These are phyloP conservation scores for Eristalis intricaria DNA, from an alignment of 2,888 invertebrate genomes.

Conservation along the genomic window DNA sequence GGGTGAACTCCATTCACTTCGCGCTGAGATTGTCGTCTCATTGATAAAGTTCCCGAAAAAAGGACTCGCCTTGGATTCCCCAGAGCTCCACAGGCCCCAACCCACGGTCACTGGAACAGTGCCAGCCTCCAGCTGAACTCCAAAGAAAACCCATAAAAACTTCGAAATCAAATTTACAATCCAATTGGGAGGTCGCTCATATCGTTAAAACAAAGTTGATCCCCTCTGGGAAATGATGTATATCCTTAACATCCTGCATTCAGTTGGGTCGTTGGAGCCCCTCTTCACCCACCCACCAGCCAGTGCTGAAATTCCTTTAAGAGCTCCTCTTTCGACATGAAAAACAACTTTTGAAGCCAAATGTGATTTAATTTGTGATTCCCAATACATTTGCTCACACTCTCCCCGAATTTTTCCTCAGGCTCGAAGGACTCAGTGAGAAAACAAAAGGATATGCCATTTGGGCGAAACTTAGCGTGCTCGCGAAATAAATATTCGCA, in stretches of 20 bases:
- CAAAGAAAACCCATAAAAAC: slow-evolving; percentile 5
- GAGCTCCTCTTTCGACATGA: neutral
- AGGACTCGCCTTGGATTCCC: too few relatives aligned
- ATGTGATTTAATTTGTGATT: slow-evolving; percentile 52
- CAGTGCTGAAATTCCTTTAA: too few relatives aligned
- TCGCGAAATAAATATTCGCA: neutral
- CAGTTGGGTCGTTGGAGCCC: too few relatives aligned
- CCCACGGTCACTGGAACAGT: too few relatives aligned
- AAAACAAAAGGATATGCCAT: neutral
- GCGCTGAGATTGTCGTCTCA: neutral
- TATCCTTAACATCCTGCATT: neutral
- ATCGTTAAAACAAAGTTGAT: slow-evolving; percentile 32
- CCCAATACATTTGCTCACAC: slow-evolving; percentile 16
- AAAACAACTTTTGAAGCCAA: slow-evolving; percentile 24
- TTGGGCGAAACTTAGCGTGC: too few relatives aligned
- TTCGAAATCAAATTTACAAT: slow-evolving; percentile 22
- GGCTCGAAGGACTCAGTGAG: neutral
- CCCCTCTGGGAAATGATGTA: slow-evolving; percentile 4
- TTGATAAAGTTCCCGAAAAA: too few relatives aligned
- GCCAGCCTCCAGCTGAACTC: neutral
- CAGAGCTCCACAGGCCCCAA: too few relatives aligned
- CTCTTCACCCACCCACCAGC: neutral
- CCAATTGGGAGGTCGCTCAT: slow-evolving; percentile 2
- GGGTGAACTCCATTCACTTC: neutral
- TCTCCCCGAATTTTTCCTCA: neutral